Percentiles rank a stretch among this genome's conserved stretches.
Evolutionary conservation across 2,888 invertebrate genomes (phyloP).

Genomic region (Gari tellinella): DNA sequence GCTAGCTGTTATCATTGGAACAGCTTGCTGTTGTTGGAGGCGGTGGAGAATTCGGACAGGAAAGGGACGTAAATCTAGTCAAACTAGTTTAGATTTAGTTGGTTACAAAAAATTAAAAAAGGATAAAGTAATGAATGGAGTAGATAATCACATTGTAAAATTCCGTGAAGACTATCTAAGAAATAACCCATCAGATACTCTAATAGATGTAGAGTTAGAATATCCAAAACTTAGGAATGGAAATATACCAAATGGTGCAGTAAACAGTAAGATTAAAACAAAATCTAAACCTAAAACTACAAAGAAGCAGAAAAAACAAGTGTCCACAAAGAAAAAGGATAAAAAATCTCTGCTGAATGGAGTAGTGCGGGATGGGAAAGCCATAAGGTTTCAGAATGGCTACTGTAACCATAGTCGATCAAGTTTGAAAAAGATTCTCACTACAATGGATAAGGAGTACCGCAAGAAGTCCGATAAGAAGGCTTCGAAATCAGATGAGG

Average conservation of each 20-base stretch:
- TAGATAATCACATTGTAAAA: constrained; percentile 11
- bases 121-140: not conserved
- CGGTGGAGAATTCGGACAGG: constrained; percentile 49
- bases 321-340: constrained; percentile 1
- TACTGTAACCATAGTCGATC: constrained; percentile 26
- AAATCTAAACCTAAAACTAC: constrained; percentile 21
- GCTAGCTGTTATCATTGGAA: constrained; percentile 58
- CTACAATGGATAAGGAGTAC: constrained; percentile 43
- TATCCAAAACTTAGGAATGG: constrained; percentile 36
- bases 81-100: constrained; percentile 27
- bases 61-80: constrained; percentile 12
- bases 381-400: constrained; percentile 14
- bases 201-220: constrained; percentile 57
- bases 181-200: constrained; percentile 45
- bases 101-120: constrained; percentile 33
- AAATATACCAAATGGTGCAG: constrained; percentile 11
- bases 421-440: constrained; percentile 38
- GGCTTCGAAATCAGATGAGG: constrained; percentile 7
- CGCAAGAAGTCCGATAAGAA: constrained; percentile 18
- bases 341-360: constrained; percentile 6
- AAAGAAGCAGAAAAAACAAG: constrained; percentile 1
- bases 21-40: constrained; percentile 64
- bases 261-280: constrained; percentile 4
- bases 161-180: constrained; percentile 48
- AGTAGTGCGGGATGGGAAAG: constrained; percentile 15